These are phyloP conservation scores for Anorthoa munda DNA, from an alignment of 2,888 invertebrate genomes.

Conservation along the genomic window DNA sequence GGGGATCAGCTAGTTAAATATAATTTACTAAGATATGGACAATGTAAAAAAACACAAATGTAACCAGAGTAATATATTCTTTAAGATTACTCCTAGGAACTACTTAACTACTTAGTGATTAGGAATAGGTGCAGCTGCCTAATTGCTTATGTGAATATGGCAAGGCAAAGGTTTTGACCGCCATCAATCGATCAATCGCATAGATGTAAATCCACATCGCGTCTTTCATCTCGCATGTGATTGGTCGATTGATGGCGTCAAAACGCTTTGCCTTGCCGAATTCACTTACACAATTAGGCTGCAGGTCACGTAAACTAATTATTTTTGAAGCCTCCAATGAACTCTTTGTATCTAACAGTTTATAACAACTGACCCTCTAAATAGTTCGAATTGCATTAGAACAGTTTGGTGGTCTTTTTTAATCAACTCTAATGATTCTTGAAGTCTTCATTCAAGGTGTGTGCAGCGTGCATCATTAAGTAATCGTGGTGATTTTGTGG, in stretches of 20 bases:
- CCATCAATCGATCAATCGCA: too few relatives aligned
- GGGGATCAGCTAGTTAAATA: too few relatives aligned
- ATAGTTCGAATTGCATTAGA: constrained; percentile 33
- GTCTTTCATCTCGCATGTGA: too few relatives aligned
- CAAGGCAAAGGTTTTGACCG: too few relatives aligned
- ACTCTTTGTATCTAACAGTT: constrained; percentile 3
- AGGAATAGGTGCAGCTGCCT: background rate
- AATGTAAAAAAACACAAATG: too few relatives aligned
- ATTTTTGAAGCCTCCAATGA: background rate
- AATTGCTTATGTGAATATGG: too few relatives aligned
- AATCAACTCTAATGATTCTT: constrained; percentile 5
- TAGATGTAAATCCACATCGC: too few relatives aligned
- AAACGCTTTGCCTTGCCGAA: too few relatives aligned
- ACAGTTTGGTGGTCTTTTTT: constrained; percentile 19
- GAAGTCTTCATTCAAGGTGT: background rate
- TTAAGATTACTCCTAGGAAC: background rate
- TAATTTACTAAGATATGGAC: too few relatives aligned
- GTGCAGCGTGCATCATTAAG: background rate
- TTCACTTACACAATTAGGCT: too few relatives aligned
- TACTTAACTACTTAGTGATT: background rate
- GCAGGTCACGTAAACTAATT: background rate
- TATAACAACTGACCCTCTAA: constrained; percentile 34
- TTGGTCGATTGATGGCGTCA: too few relatives aligned
- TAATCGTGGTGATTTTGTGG: background rate
- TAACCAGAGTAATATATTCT: background rate